phyloP scores from a whole-genome alignment of 1,140 invertebrate species.

The Cherax quadricarinatus region DNA sequence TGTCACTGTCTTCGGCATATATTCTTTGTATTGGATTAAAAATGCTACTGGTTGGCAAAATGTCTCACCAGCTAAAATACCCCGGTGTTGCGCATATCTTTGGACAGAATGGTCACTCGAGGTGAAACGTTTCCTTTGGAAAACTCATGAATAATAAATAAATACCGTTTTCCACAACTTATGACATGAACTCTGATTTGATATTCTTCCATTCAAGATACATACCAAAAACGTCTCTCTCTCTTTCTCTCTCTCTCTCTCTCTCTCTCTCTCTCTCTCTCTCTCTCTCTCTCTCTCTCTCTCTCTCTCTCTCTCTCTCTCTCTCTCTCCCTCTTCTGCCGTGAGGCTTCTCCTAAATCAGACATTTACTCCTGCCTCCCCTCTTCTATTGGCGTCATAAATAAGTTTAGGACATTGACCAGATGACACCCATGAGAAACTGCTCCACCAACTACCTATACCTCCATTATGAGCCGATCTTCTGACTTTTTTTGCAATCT shows the following conservation, averaged over 20 bases:
- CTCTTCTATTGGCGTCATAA: conserved; percentile 48
- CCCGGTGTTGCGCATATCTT: too few species aligned
- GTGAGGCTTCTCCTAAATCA: conserved; percentile 20
- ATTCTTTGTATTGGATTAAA: too few species aligned
- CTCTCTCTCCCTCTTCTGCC: neutral
- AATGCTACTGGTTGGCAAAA: too few species aligned
- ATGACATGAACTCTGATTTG: too few species aligned
- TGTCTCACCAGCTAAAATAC: too few species aligned
- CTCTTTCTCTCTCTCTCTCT: neutral
- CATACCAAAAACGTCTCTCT: neutral
- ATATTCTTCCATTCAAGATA: conserved; percentile 3
- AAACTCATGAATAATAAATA: too few species aligned
- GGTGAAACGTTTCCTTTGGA: too few species aligned
- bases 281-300: neutral
- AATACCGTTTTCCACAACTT: too few species aligned
- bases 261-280: neutral
- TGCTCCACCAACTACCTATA: conserved; percentile 26
- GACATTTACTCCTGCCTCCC: conserved; percentile 13
- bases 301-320: neutral
- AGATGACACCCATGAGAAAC: conserved; percentile 44
- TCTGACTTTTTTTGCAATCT: neutral
- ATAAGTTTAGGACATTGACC: conserved; percentile 52
- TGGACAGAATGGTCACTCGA: too few species aligned
- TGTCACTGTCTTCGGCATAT: too few species aligned
- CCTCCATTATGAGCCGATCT: conserved; percentile 19